Evolutionary conservation across 2,888 invertebrate genomes (phyloP).

Genomic region (Drosophila antonietae): DNA sequence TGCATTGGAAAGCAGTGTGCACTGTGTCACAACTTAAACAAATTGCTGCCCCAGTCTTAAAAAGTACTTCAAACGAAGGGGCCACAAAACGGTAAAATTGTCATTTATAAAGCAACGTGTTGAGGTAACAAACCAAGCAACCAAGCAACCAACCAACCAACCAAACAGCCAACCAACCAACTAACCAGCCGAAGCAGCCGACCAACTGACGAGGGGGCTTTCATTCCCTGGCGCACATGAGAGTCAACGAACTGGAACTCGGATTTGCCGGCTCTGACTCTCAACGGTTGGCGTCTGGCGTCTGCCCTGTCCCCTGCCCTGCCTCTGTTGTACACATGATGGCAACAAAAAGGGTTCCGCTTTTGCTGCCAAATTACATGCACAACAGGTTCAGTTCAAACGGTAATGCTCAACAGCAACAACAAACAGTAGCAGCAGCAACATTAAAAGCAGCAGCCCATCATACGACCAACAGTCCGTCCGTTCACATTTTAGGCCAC

Average conservation of each 20-base stretch:
- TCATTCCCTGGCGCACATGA: conserved; percentile 64
- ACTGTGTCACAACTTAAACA: conserved; percentile 50
- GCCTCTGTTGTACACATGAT: conserved; percentile 10
- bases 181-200: conserved; percentile 5
- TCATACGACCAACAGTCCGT: background rate
- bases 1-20: conserved; percentile 43
- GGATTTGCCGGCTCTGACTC: conserved; percentile 56
- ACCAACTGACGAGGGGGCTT: conserved; percentile 20
- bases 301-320: conserved; percentile 4
- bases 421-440: conserved; percentile 16
- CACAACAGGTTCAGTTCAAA: conserved; percentile 72
- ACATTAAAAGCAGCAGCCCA: conserved; percentile 17
- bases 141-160: conserved; percentile 13
- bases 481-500: conserved; percentile 34
- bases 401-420: conserved; percentile 46
- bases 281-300: conserved; percentile 39
- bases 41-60: conserved; percentile 63
- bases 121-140: conserved; percentile 47
- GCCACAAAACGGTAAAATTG: conserved; percentile 74
- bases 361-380: conserved; percentile 69
- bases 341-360: conserved; percentile 67
- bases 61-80: conserved; percentile 58
- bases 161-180: conserved; percentile 15
- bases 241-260: conserved; percentile 77
- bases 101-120: conserved; percentile 65